Evolutionary conservation across 2,797 vertebrate genomes (phyloP), one percentile per base, ranked within the genome.

Genomic region (Cyprinodon diabolis): DNA sequence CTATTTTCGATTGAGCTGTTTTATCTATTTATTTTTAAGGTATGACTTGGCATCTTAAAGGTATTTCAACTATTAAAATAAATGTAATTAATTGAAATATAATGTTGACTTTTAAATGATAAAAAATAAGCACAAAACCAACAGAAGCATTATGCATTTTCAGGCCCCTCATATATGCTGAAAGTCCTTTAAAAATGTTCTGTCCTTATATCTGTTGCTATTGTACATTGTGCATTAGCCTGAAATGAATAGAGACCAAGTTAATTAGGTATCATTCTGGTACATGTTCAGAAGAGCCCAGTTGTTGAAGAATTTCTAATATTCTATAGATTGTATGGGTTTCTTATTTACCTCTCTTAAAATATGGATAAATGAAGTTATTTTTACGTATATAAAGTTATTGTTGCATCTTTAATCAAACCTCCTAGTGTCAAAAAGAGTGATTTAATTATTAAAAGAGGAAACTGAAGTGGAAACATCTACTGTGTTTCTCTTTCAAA

Each of bases 381-480:
- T 9, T 60, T 30, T 45, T 9, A 21, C 12, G 51, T 14, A 15
- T 45, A 43, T 63, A 55, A 10, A 4, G 9, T 43, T 30, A 10
- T 2, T 45, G 68, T 3, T 25, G 47, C 2, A 40, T 19, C 47
- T 66, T 76, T 81, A 74, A 77, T 62, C 10, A 57, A 51, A 80
- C 75, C 7, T 21, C 2, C 4, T 1, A 35, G 45, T 23, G n/a
- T 19, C 12, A 47, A 68, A 45, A 52, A 45, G 13, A 60, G 37
- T 45, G 5, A n/a, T 65, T 11, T 69, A 43, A 40, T 48, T 43
- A 43, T 19, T 10, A 19, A 47, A 58, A 6, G 3, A 47, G 62
- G 56, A 9, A 80, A 73, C 15, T 6, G 21, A 74, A 79, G 76
- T 55, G 4, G 68, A 83, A 87, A 83, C 68, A 1, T 5, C 51